phyloP scores from a whole-genome alignment of 1,140 invertebrate genomes.

The Polyergus mexicanus region DNA sequence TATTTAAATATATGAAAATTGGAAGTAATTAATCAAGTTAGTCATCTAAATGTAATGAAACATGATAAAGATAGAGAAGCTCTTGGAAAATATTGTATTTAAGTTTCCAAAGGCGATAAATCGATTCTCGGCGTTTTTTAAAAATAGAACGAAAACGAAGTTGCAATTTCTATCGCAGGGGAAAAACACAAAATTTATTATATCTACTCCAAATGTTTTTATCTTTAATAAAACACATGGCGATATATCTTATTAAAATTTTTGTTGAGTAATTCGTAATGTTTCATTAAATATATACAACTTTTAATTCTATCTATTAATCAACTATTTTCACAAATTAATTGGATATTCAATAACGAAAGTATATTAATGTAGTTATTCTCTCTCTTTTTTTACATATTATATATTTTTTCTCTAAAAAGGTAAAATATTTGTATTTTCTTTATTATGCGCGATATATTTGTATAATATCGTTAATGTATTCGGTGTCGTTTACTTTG shows the following conservation, averaged over 20 bases:
- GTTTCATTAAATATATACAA: not conserved
- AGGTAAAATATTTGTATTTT: not conserved
- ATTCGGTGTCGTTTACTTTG: not conserved
- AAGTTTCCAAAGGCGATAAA: not conserved
- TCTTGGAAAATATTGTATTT: not conserved
- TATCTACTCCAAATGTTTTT: too few relatives aligned
- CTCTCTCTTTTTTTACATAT: not conserved
- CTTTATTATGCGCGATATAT: not conserved
- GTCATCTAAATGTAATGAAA: not conserved
- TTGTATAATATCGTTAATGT: not conserved
- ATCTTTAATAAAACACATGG: too few relatives aligned
- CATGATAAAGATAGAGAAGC: not conserved
- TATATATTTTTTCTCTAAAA: not conserved
- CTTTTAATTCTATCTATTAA: not conserved
- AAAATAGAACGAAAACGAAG: not conserved
- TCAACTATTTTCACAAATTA: conserved; percentile 1
- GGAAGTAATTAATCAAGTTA: not conserved
- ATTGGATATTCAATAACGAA: not conserved
- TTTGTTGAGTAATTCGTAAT: not conserved
- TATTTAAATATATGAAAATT: not conserved
- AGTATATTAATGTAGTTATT: conserved; percentile 4
- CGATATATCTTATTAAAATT: not conserved
- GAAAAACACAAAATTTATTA: not conserved
- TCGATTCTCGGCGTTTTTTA: not conserved
- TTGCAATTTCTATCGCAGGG: not conserved